These are phyloP conservation scores for Pollenia amentaria DNA, from an alignment of 2,888 invertebrate species.

Conservation along the genomic window DNA sequence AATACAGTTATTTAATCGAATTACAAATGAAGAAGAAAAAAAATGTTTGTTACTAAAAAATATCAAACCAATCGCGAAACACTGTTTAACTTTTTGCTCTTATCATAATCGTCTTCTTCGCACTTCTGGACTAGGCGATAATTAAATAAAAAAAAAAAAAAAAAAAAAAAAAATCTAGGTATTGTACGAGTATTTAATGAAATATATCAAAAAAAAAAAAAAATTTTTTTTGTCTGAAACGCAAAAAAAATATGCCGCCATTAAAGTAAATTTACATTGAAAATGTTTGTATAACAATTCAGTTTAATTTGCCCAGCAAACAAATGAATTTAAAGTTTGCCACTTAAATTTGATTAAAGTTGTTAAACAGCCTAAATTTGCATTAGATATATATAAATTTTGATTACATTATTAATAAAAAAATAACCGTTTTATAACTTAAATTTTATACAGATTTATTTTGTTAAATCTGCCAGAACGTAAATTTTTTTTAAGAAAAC, in stretches of 20 bases:
- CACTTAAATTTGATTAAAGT: too few species aligned
- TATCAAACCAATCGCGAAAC: constrained; percentile 28
- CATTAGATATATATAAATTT: too few species aligned
- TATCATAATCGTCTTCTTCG: constrained; percentile 11
- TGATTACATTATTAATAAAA: background rate
- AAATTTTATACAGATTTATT: background rate
- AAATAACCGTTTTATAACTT: background rate
- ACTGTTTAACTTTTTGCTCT: constrained; percentile 34
- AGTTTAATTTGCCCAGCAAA: background rate
- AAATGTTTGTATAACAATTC: constrained; percentile 34
- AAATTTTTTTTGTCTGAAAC: constrained; percentile 39
- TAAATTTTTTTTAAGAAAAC: background rate
- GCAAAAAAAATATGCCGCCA: constrained; percentile 50
- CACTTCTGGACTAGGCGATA: constrained; percentile 16
- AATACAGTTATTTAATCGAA: constrained; percentile 29
- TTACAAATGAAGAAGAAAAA: constrained; percentile 13
- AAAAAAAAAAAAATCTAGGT: background rate
- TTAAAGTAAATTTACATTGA: constrained; percentile 13
- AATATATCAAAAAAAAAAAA: constrained; percentile 17
- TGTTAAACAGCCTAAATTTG: too few species aligned
- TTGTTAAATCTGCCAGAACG: background rate
- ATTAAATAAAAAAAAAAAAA: constrained; percentile 35
- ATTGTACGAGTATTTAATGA: constrained; percentile 1
- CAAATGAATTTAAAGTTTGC: too few species aligned
- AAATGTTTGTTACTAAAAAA: constrained; percentile 21